Conservation (phyloP, 2,888 invertebrate genomes). For the Pristionchus arcanus region DNA sequence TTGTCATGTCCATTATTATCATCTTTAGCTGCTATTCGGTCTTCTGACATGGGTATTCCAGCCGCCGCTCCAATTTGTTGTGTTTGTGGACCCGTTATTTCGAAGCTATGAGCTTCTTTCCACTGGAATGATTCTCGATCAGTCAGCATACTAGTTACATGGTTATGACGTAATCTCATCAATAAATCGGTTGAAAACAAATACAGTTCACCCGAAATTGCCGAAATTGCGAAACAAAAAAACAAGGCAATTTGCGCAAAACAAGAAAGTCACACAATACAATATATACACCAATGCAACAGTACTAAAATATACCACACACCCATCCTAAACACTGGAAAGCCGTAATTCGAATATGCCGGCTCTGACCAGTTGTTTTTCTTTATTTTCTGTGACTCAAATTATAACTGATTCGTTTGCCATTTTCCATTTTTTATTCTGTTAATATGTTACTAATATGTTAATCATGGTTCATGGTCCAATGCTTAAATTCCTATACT, state of each 20-base stretch:
- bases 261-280: background rate
- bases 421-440: background rate
- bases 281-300: too few relatives aligned
- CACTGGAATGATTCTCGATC: conserved; percentile 37
- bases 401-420: background rate
- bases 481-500: too few relatives aligned
- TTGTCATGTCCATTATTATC: conserved; percentile 47
- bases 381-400: too few relatives aligned
- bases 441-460: too few relatives aligned
- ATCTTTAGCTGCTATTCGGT: conserved; percentile 49
- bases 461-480: too few relatives aligned
- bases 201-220: background rate
- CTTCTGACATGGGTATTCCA: conserved; percentile 53
- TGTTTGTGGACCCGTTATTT: conserved; percentile 50
- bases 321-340: too few relatives aligned
- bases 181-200: background rate
- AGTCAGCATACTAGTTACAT: background rate
- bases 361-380: background rate
- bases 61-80: background rate
- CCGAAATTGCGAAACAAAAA: background rate
- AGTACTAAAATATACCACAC: too few relatives aligned
- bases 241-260: too few relatives aligned
- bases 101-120: conserved; percentile 17
- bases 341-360: background rate
- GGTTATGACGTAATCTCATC: conserved; percentile 16